phyloP scores from a whole-genome alignment of 2,888 invertebrate species.

The Plemyria rubiginata region DNA sequence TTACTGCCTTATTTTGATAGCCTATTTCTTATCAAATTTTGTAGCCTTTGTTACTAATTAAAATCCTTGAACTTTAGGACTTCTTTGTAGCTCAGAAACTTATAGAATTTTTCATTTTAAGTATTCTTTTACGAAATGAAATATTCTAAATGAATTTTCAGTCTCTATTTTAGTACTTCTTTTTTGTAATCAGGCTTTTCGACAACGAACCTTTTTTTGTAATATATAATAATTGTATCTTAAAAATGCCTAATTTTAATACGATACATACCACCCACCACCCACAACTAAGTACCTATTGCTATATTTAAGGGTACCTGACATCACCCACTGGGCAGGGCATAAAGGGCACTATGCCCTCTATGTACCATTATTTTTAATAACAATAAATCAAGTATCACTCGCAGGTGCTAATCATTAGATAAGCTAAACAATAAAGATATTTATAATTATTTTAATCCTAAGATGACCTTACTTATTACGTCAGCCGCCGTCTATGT shows the following conservation, averaged over 20 bases:
- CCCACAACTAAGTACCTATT: too few relatives aligned
- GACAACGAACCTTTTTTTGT: too few relatives aligned
- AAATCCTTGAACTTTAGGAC: background rate
- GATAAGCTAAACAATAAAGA: background rate
- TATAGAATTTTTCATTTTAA: background rate
- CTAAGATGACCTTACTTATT: background rate
- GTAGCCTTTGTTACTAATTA: background rate
- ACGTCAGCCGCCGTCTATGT: background rate
- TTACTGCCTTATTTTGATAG: too few relatives aligned
- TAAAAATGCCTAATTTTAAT: too few relatives aligned
- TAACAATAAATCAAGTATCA: background rate
- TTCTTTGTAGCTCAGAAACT: background rate
- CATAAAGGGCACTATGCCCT: background rate
- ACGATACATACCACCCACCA: too few relatives aligned
- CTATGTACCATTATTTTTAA: background rate
- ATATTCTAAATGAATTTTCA: too few relatives aligned
- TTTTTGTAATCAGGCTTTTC: too few relatives aligned
- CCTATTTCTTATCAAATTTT: too few relatives aligned
- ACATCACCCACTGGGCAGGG: background rate
- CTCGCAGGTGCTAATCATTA: background rate
- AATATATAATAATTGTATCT: too few relatives aligned
- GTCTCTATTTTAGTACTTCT: too few relatives aligned
- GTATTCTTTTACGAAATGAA: too few relatives aligned
- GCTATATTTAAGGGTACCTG: background rate
- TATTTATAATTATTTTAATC: background rate